A percentile compares a stretch with the other conserved stretches of the same genome.
Evolutionary conservation across 2,113 vertebrate species (phyloP).

Genomic region (Neodontobutis hainanensis): DNA sequence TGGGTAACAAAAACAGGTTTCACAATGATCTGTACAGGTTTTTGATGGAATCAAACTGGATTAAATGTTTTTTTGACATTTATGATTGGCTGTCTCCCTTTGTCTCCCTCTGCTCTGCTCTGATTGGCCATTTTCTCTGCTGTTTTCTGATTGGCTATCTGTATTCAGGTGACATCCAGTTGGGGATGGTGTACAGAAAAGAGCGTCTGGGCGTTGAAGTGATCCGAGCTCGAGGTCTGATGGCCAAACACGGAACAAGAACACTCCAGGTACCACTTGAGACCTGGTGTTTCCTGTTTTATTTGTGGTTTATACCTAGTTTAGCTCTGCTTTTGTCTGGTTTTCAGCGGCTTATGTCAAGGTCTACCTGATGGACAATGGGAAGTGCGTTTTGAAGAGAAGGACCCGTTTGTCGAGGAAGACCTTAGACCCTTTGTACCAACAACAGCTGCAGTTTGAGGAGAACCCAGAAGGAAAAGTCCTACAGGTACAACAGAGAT

Average conservation of each 20-base stretch:
- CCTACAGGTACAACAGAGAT: slow-evolving; percentile 79
- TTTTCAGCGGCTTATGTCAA: slow-evolving; percentile 93
- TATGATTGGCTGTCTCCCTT: neutral
- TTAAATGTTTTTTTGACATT: too few species aligned
- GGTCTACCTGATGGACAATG: slow-evolving; percentile 96
- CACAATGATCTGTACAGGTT: too few species aligned
- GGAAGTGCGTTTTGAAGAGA: slow-evolving; percentile 97
- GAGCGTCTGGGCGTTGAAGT: slow-evolving; percentile 97
- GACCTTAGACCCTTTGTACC: slow-evolving; percentile 95
- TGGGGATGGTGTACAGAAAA: slow-evolving; percentile 98
- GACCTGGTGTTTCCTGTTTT: neutral
- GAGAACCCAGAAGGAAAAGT: slow-evolving; percentile 96
- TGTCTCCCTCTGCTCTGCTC: neutral
- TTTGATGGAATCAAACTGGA: too few species aligned
- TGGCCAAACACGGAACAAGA: slow-evolving; percentile 99
- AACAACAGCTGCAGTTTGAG: slow-evolving; percentile 97
- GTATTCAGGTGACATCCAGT: slow-evolving; percentile 92
- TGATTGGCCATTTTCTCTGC: neutral
- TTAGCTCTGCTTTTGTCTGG: slow-evolving; percentile 12
- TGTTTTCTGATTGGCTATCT: slow-evolving; percentile 21
- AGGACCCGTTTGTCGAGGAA: slow-evolving; percentile 97
- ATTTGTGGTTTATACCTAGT: neutral
- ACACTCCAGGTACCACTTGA: slow-evolving; percentile 87
- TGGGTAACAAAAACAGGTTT: slow-evolving; percentile 81
- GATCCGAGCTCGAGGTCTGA: slow-evolving; percentile 94